phyloP scores from a whole-genome alignment of 2,888 invertebrate genomes.

The Didymodactylos carnosus region DNA sequence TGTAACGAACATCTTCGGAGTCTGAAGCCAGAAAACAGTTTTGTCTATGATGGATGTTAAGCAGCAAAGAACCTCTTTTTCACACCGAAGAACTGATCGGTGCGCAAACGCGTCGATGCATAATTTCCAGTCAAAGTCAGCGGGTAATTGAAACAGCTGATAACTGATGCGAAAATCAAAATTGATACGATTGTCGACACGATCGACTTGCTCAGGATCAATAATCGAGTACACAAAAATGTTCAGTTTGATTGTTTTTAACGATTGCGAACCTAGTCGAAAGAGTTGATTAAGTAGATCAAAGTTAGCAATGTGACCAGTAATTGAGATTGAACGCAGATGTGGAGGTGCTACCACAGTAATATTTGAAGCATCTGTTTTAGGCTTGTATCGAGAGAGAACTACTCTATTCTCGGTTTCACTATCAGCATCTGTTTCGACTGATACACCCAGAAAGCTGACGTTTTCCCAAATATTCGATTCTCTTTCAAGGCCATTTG shows the following conservation, averaged over 20 bases:
- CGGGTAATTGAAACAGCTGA: not conserved
- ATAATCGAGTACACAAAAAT: not conserved
- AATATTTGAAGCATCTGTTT: not conserved
- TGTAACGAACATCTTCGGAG: not conserved
- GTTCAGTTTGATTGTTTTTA: not conserved
- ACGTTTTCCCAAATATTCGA: not conserved
- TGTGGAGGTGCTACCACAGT: not conserved
- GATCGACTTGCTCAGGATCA: not conserved
- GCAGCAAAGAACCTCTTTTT: not conserved
- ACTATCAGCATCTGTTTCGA: not conserved
- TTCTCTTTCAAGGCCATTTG: not conserved
- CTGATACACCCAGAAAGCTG: not conserved
- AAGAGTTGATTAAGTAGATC: not conserved
- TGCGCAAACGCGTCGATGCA: not conserved
- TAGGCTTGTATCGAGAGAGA: not conserved
- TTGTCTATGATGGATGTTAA: not conserved
- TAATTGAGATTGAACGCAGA: not conserved
- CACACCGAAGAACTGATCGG: not conserved
- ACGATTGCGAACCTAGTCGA: not conserved
- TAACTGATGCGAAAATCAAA: not conserved
- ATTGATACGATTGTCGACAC: not conserved
- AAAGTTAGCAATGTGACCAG: not conserved
- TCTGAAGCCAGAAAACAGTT: not conserved
- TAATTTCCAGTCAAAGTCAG: not conserved
- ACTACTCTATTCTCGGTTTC: not conserved